phyloP scores from a whole-genome alignment of 2,888 invertebrate species.

The Pyrochroa serraticornis region DNA sequence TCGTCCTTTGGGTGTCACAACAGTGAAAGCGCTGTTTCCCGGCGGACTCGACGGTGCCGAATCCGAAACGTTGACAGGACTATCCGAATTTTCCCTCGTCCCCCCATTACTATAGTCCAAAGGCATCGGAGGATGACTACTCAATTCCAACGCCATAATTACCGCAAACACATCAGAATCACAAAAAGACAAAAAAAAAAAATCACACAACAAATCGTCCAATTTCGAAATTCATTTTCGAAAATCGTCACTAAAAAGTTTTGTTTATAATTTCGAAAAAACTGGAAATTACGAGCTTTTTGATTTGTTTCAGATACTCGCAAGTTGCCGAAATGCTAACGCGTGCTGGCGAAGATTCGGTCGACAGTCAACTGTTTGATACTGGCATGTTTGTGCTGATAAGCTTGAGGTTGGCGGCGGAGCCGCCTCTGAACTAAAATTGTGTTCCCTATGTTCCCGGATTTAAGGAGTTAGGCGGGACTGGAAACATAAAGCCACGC shows the following conservation, averaged over 20 bases:
- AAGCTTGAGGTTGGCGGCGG: constrained; percentile 36
- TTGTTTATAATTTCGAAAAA: constrained; percentile 1
- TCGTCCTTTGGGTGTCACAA: constrained; percentile 70
- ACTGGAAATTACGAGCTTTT: constrained; percentile 11
- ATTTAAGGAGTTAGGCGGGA: constrained; percentile 33
- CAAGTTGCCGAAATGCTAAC: constrained; percentile 11
- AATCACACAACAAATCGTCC: background rate
- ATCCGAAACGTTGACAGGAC: constrained; percentile 50
- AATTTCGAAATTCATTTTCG: background rate
- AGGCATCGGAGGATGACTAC: constrained; percentile 65
- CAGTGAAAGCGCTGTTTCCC: constrained; percentile 67
- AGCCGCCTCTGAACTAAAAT: constrained; percentile 17
- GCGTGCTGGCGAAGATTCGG: constrained; percentile 49
- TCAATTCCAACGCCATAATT: constrained; percentile 65
- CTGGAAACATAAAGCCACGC: constrained; percentile 33
- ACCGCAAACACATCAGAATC: constrained; percentile 10
- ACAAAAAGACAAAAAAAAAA: constrained; percentile 11
- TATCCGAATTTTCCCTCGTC: constrained; percentile 51
- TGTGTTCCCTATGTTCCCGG: constrained; percentile 18
- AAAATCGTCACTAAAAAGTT: background rate
- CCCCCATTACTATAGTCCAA: constrained; percentile 66
- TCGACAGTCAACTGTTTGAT: constrained; percentile 53
- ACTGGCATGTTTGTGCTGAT: constrained; percentile 47
- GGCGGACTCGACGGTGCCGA: constrained; percentile 51
- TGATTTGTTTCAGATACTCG: constrained; percentile 23